These are phyloP conservation scores for Drosophila repleta DNA, from an alignment of 1,140 invertebrate species.

Conservation along the genomic window DNA sequence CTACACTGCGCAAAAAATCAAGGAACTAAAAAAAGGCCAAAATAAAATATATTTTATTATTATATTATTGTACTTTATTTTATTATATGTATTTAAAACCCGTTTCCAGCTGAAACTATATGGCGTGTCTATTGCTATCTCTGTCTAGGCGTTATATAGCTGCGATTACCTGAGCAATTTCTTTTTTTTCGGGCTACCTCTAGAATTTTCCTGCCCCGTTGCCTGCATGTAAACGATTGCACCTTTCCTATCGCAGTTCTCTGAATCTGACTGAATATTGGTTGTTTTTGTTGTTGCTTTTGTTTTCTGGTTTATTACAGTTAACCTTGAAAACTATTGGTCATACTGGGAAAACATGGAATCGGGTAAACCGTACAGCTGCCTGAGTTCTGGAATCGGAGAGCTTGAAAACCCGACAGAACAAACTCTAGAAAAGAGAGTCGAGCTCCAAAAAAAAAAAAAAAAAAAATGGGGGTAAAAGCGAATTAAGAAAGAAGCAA, in stretches of 20 bases:
- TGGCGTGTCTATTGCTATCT: neutral
- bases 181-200: neutral
- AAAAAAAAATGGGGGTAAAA: constrained; percentile 13
- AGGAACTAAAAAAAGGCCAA: neutral
- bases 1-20: constrained; percentile 24
- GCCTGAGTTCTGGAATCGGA: neutral
- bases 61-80: too few species aligned
- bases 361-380: neutral
- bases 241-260: constrained; percentile 48
- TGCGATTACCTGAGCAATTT: constrained; percentile 19
- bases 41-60: neutral
- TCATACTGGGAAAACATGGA: constrained; percentile 18
- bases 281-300: neutral
- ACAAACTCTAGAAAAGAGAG: constrained; percentile 48
- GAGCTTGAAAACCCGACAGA: neutral
- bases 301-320: neutral
- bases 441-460: neutral
- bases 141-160: neutral
- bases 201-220: constrained; percentile 5
- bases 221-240: constrained; percentile 9
- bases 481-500: constrained; percentile 27
- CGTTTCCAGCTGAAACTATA: neutral
- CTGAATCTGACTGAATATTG: constrained; percentile 5
- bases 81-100: too few species aligned
- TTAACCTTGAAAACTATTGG: constrained; percentile 47